phyloP scores from a whole-genome alignment of 2,888 invertebrate genomes.

The Epirrhoe tristata region DNA sequence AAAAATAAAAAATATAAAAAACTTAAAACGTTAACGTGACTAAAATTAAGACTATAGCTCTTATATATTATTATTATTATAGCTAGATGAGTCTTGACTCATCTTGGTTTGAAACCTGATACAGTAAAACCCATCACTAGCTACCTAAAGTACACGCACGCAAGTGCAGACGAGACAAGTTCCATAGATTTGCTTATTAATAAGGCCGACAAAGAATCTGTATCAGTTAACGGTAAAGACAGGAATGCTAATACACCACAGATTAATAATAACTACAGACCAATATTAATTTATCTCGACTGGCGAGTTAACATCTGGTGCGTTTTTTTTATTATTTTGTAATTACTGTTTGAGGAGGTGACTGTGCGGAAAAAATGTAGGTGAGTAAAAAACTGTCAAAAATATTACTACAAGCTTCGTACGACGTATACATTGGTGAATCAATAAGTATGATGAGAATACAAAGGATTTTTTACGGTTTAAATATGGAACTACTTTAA shows the following conservation, averaged over 20 bases:
- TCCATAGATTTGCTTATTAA: slow-evolving; percentile 78
- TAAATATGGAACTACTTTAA: too few relatives aligned
- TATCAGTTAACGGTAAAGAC: slow-evolving; percentile 69
- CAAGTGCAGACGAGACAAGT: slow-evolving; percentile 56
- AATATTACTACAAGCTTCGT: neutral
- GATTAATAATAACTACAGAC: slow-evolving; percentile 51
- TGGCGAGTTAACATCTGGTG: slow-evolving; percentile 39
- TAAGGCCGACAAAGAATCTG: slow-evolving; percentile 76
- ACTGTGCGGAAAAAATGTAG: slow-evolving; percentile 2
- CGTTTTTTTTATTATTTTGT: slow-evolving; percentile 35
- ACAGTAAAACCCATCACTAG: slow-evolving; percentile 28
- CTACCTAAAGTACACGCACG: slow-evolving; percentile 45
- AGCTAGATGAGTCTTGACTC: too few relatives aligned
- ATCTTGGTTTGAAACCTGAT: neutral
- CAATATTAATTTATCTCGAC: slow-evolving; percentile 68
- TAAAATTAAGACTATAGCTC: too few relatives aligned
- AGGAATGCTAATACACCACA: slow-evolving; percentile 62
- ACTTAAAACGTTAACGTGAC: too few relatives aligned
- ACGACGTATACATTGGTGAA: neutral
- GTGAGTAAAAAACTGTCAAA: neutral
- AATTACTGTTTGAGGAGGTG: slow-evolving; percentile 32
- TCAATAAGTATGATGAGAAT: neutral
- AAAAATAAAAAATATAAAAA: too few relatives aligned
- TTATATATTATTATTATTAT: too few relatives aligned
- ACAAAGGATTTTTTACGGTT: too few relatives aligned